Evolutionary conservation across 2,797 vertebrate genomes (phyloP).

Genomic region (Dromococcyx pavoninus): DNA sequence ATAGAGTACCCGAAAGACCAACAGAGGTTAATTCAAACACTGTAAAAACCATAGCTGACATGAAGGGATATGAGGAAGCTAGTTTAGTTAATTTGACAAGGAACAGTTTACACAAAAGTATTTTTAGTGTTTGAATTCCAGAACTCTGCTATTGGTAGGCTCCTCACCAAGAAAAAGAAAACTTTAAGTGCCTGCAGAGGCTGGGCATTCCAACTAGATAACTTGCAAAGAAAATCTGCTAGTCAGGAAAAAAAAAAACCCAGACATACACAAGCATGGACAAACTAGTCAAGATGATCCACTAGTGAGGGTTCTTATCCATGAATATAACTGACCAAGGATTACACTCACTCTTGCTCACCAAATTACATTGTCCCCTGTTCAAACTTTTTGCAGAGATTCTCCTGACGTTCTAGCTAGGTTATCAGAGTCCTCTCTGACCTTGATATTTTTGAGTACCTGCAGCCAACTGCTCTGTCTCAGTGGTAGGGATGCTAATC

Average conservation of each 20-base stretch:
- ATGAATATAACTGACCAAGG: background rate
- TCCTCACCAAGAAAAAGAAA: background rate
- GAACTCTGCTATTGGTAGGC: background rate
- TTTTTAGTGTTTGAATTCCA: background rate
- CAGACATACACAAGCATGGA: background rate
- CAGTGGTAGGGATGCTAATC: background rate
- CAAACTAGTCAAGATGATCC: background rate
- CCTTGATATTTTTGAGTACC: background rate
- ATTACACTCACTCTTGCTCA: background rate
- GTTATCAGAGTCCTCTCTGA: background rate
- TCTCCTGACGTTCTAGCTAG: background rate
- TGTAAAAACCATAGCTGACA: background rate
- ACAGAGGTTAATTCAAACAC: background rate
- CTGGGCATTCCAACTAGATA: background rate
- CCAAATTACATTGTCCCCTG: accelerated
- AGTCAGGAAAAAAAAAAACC: background rate
- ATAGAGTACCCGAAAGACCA: background rate
- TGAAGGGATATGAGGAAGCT: background rate
- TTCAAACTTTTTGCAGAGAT: background rate
- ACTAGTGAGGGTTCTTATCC: background rate
- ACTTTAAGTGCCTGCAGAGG: background rate
- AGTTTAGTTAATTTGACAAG: background rate
- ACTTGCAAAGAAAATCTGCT: background rate
- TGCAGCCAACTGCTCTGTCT: background rate
- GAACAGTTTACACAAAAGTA: background rate